Evolutionary conservation across 2,797 vertebrate species (phyloP).

Genomic region (Schizopygopsis pylzovi): DNA sequence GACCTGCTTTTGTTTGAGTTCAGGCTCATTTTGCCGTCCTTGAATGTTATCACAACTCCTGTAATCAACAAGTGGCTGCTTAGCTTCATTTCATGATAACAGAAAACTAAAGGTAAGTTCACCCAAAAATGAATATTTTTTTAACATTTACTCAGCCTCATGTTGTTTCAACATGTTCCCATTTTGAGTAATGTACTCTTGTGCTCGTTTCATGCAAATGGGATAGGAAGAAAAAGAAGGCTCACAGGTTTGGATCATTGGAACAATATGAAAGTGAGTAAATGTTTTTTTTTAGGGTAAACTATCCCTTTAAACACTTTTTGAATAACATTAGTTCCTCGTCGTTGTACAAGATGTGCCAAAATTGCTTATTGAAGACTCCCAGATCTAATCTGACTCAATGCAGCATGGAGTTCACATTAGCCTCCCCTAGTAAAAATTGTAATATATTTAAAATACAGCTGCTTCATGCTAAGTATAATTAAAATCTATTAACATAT

Average conservation of each 20-base stretch:
- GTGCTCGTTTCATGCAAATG: neutral
- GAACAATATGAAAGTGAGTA: neutral
- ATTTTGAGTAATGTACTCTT: neutral
- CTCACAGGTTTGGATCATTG: neutral
- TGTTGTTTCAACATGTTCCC: neutral
- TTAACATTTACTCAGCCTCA: neutral
- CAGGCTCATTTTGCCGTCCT: constrained; percentile 38
- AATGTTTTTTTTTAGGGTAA: neutral
- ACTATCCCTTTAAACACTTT: neutral
- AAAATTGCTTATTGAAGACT: constrained; percentile 10
- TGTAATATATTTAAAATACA: no score
- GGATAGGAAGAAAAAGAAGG: neutral
- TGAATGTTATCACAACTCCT: constrained; percentile 33
- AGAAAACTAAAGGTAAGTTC: neutral
- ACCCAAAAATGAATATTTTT: neutral
- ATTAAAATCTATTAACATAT: no score
- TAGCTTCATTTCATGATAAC: constrained; percentile 1
- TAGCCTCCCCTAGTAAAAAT: neutral
- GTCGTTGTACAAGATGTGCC: neutral
- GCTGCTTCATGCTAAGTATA: no score
- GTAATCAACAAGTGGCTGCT: constrained; percentile 30
- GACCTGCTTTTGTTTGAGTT: constrained; percentile 55
- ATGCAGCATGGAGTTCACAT: neutral
- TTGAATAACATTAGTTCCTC: neutral
- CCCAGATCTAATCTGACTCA: constrained; percentile 36